These are phyloP conservation scores for Alca torda DNA, from an alignment of 2,797 vertebrate genomes.

Conservation along the genomic window DNA sequence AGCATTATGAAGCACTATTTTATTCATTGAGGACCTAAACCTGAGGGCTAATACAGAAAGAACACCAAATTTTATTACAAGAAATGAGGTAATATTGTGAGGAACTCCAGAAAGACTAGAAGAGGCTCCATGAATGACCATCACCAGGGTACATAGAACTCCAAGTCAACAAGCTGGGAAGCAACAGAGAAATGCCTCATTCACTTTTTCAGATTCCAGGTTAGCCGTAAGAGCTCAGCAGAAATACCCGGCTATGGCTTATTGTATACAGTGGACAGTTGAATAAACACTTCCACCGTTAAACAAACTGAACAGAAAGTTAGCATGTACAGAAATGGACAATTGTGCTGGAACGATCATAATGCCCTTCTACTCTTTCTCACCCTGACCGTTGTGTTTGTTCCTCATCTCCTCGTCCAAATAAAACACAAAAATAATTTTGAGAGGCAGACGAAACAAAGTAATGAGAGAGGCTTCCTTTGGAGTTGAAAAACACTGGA, in stretches of 20 bases:
- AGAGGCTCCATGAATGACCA: neutral
- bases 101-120: neutral
- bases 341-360: neutral
- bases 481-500: neutral
- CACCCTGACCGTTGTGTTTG: neutral
- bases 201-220: neutral
- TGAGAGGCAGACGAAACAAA: neutral
- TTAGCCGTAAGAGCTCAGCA: neutral
- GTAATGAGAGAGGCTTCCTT: neutral
- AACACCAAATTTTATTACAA: neutral
- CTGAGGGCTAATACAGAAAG: neutral
- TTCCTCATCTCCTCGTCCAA: neutral
- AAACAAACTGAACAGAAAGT: neutral
- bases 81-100: neutral
- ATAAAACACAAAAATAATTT: neutral
- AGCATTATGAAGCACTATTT: neutral
- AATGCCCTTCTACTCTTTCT: neutral
- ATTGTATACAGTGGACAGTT: neutral
- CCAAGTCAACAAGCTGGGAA: accelerated
- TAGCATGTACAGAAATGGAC: neutral
- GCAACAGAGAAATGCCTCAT: neutral
- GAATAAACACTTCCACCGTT: neutral
- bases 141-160: neutral
- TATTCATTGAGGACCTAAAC: neutral
- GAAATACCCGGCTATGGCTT: neutral